Conservation (phyloP, 1,140 invertebrate species). For the Charaxes varanes region DNA sequence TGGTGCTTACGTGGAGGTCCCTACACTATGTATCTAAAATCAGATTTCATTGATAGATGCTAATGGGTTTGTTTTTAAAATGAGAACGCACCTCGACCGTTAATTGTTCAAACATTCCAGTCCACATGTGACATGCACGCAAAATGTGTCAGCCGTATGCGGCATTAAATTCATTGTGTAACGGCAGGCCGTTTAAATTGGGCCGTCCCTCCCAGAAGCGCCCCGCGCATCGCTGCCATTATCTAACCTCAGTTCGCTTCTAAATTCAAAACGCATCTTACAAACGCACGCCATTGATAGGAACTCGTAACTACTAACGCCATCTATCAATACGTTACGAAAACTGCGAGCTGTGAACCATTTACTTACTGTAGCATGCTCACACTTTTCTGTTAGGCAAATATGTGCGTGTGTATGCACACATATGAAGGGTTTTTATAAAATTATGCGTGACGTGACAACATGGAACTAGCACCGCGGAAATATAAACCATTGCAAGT, state of each 20-base stretch:
- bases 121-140: conserved; percentile 53
- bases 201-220: conserved; percentile 63
- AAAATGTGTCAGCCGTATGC: conserved; percentile 62
- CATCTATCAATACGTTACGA: conserved; percentile 25
- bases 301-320: conserved; percentile 15
- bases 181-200: conserved; percentile 61
- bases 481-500: conserved; percentile 46
- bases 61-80: conserved; percentile 16
- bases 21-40: no score
- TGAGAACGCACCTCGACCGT: conserved; percentile 17
- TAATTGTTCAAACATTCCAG: conserved; percentile 51
- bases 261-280: conserved; percentile 43
- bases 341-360: no score
- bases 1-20: no score
- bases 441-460: conserved; percentile 42
- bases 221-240: conserved; percentile 55
- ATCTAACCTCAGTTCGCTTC: conserved; percentile 53
- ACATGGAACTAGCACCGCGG: conserved; percentile 36
- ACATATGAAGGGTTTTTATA: conserved; percentile 32
- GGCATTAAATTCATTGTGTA: conserved; percentile 70
- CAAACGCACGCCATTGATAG: conserved; percentile 18
- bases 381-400: no score
- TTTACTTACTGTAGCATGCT: no score
- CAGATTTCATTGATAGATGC: no score
- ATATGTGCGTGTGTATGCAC: not conserved